Percentiles rank a stretch among this genome's conserved stretches.
Evolutionary conservation across 2,888 invertebrate species (phyloP).

Genomic region (Eupsilia transversa): DNA sequence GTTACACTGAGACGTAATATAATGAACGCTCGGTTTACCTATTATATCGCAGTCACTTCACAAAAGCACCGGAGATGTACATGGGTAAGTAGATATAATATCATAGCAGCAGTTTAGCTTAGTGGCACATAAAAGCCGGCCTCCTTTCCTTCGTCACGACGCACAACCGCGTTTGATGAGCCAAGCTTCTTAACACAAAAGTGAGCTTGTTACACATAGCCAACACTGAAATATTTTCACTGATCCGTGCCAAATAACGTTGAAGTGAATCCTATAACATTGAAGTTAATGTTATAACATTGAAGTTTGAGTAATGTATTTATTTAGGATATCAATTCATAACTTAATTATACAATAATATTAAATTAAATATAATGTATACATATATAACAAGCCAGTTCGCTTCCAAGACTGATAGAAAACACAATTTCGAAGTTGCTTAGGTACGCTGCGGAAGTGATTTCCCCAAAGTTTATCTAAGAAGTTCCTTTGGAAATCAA

Average conservation of each 20-base stretch:
- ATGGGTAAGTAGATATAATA: slow-evolving; percentile 8
- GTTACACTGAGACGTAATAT: not conserved
- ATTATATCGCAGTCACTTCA: slow-evolving; percentile 24
- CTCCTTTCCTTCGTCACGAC: slow-evolving; percentile 13
- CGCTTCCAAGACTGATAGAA: slow-evolving; percentile 7
- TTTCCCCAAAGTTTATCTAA: not conserved
- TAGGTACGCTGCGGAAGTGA: not conserved
- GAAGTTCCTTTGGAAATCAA: not conserved
- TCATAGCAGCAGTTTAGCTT: slow-evolving; percentile 27
- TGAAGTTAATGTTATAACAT: too few relatives aligned
- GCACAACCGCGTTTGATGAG: slow-evolving; percentile 23
- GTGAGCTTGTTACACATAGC: not conserved
- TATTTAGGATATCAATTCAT: too few relatives aligned
- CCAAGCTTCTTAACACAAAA: slow-evolving; percentile 22
- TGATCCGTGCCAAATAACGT: not conserved
- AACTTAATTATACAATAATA: too few relatives aligned
- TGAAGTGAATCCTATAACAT: not conserved
- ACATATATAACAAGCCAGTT: not conserved
- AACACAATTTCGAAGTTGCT: not conserved
- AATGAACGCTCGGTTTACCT: slow-evolving; percentile 29
- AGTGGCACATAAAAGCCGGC: slow-evolving; percentile 31
- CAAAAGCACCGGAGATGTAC: slow-evolving; percentile 8
- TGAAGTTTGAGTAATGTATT: too few relatives aligned
- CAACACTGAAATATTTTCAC: slow-evolving; percentile 4
- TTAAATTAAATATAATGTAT: too few relatives aligned